Conservation (phyloP, 2,113 vertebrate species). For the Eira barbara region DNA sequence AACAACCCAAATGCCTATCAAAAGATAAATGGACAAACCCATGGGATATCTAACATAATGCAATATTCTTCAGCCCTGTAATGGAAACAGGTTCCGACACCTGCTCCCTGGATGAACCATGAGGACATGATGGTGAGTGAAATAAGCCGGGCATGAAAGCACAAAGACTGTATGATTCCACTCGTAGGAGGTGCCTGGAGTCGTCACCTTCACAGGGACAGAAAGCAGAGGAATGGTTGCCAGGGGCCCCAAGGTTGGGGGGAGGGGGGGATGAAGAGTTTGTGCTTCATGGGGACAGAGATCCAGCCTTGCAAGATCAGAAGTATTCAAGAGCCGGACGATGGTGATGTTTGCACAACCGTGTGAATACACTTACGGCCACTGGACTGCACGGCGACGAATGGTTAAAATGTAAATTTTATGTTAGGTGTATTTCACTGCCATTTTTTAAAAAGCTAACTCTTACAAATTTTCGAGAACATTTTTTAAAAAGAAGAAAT, state of each 20-base stretch:
- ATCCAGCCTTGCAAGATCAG: not conserved
- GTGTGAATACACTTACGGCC: not conserved
- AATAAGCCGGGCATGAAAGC: not conserved
- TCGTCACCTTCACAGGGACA: not conserved
- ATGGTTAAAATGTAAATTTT: not conserved
- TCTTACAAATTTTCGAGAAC: not conserved
- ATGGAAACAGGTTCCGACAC: not conserved
- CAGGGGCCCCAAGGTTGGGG: not conserved
- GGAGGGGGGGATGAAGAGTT: accelerated
- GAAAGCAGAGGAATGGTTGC: not conserved
- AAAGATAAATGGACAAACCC: not conserved
- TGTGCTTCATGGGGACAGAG: not conserved
- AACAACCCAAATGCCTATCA: not conserved
- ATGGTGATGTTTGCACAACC: not conserved
- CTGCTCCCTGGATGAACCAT: not conserved
- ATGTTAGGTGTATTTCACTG: not conserved
- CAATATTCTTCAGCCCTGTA: not conserved
- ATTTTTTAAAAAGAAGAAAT: not conserved
- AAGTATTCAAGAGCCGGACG: not conserved
- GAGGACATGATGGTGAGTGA: not conserved
- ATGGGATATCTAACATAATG: accelerated
- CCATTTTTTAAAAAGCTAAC: not conserved
- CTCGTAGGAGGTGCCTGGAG: not conserved
- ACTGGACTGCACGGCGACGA: not conserved
- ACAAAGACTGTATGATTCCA: not conserved